phyloP scores from a whole-genome alignment of 2,888 invertebrate genomes.

The Andrena praecox region DNA sequence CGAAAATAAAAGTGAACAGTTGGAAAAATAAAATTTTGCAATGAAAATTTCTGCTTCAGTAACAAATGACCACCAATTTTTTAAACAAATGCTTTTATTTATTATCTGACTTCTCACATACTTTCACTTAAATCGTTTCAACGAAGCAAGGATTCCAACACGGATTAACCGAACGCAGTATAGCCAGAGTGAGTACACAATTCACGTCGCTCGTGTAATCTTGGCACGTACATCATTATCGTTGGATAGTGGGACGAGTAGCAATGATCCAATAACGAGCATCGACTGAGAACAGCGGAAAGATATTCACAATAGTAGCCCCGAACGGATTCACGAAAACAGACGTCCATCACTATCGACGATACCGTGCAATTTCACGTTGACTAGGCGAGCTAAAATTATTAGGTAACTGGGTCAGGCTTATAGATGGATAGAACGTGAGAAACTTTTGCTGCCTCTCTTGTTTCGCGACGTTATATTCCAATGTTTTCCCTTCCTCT shows the following conservation, averaged over 20 bases:
- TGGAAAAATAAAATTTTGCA: too few species aligned
- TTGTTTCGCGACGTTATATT: not conserved
- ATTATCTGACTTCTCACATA: not conserved
- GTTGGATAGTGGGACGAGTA: slow-evolving; percentile 18
- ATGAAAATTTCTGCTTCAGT: too few species aligned
- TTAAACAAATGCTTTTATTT: too few species aligned
- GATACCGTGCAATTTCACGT: slow-evolving; percentile 72
- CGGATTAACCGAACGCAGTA: not conserved
- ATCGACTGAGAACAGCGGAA: not conserved
- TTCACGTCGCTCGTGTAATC: slow-evolving; percentile 20
- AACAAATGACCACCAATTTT: too few species aligned
- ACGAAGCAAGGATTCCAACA: slow-evolving; percentile 1
- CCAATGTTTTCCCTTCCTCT: not conserved
- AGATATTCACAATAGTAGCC: slow-evolving; percentile 35
- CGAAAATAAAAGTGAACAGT: too few species aligned
- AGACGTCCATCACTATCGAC: slow-evolving; percentile 58
- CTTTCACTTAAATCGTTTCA: not conserved
- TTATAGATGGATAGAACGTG: slow-evolving; percentile 37
- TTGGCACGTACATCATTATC: slow-evolving; percentile 35
- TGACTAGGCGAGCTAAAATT: slow-evolving; percentile 60
- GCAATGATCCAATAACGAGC: slow-evolving; percentile 31
- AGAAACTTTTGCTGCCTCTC: not conserved
- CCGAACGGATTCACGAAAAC: slow-evolving; percentile 43
- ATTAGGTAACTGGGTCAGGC: too few species aligned
- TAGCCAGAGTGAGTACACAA: slow-evolving; percentile 1